Evolutionary conservation across 2,113 vertebrate species (phyloP).

Genomic region (Strigops habroptila): DNA sequence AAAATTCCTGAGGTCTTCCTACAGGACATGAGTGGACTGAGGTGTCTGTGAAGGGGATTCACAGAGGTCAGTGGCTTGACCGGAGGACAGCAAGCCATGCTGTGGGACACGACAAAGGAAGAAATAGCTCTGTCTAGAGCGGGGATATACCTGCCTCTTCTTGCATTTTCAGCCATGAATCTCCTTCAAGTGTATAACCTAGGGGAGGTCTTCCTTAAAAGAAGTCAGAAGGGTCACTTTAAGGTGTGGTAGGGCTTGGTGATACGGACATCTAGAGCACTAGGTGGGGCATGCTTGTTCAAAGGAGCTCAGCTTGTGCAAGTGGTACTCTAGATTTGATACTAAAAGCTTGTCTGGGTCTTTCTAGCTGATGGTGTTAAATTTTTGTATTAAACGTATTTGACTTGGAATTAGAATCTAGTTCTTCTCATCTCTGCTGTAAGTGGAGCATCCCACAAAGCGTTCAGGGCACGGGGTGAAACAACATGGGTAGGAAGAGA

Average conservation of each 20-base stretch:
- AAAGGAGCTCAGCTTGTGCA: background rate
- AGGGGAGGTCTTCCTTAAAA: background rate
- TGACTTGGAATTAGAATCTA: background rate
- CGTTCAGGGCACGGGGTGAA: background rate
- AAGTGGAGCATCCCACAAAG: background rate
- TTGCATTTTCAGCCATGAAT: background rate
- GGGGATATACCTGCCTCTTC: fast-evolving
- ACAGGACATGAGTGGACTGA: background rate
- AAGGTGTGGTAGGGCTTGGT: background rate
- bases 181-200: background rate
- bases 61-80: background rate
- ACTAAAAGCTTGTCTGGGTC: background rate
- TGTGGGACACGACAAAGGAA: background rate
- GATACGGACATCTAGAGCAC: fast-evolving
- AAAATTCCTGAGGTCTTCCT: background rate
- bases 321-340: background rate
- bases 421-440: background rate
- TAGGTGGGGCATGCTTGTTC: background rate
- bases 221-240: background rate
- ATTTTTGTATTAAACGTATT: background rate
- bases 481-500: background rate
- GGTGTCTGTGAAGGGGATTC: background rate
- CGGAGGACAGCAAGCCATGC: background rate
- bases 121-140: background rate
- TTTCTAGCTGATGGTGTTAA: background rate